A percentile compares a stretch with the other conserved stretches of the same genome.
Evolutionary conservation across 1,140 invertebrate species (phyloP).

Genomic region (Pseudomyrmex sp.): DNA sequence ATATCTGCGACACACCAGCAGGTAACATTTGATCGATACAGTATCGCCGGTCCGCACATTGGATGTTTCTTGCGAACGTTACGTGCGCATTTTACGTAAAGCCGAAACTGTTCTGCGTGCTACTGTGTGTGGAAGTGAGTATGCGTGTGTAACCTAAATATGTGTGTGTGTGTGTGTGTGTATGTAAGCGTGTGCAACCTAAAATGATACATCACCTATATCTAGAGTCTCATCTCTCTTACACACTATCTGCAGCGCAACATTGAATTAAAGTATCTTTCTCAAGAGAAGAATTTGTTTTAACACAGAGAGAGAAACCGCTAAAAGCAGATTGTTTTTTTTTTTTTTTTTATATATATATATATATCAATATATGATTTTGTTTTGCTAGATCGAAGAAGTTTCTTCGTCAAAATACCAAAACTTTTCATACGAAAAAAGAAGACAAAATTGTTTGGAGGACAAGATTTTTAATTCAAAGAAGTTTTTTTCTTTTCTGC

Average conservation of each 20-base stretch:
- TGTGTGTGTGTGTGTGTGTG: not conserved
- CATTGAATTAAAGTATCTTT: constrained; percentile 6
- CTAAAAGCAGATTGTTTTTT: not conserved
- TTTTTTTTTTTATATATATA: no score
- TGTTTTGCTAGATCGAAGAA: not conserved
- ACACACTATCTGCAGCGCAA: not conserved
- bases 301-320: not conserved
- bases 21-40: constrained; percentile 69
- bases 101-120: constrained; percentile 35
- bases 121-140: not conserved
- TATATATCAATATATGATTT: no score
- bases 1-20: constrained; percentile 50
- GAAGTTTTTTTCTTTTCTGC: not conserved
- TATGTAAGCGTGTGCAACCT: constrained; percentile 19
- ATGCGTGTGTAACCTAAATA: constrained; percentile 28
- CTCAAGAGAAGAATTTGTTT: not conserved
- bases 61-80: constrained; percentile 25
- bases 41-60: constrained; percentile 37
- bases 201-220: constrained; percentile 35
- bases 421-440: constrained; percentile 12
- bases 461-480: not conserved
- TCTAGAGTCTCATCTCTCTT: constrained; percentile 7
- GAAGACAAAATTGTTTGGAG: not conserved
- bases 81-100: constrained; percentile 20
- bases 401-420: not conserved